These are phyloP conservation scores for Helicolenus hilgendorfi DNA, from an alignment of 2,797 vertebrate species.

Conservation along the genomic window DNA sequence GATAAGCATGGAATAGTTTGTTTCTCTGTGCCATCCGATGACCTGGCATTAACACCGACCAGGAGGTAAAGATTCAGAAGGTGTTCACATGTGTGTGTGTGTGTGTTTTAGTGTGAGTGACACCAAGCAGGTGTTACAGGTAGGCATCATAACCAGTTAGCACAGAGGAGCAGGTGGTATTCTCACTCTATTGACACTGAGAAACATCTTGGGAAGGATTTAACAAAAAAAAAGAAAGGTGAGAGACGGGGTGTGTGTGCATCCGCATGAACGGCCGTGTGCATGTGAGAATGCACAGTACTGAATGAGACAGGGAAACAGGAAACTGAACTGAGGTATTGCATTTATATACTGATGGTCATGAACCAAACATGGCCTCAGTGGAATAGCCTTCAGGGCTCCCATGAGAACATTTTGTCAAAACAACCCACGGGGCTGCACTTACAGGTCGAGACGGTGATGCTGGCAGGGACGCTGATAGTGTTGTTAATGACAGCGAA, in stretches of 20 bases:
- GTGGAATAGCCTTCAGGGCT: background rate
- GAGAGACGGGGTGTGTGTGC: background rate
- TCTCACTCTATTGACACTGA: constrained; percentile 41
- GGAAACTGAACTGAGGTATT: background rate
- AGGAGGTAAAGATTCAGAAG: constrained; percentile 41
- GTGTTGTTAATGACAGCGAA: constrained; percentile 94
- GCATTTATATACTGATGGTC: background rate
- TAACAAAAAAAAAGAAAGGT: constrained; percentile 14
- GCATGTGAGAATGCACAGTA: constrained; percentile 2
- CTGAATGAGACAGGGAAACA: background rate
- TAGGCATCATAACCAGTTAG: constrained; percentile 38
- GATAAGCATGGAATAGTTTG: constrained; percentile 16
- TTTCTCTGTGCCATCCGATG: constrained; percentile 7
- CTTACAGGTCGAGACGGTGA: constrained; percentile 96
- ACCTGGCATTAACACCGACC: constrained; percentile 48
- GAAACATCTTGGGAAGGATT: constrained; percentile 12
- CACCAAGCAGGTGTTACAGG: constrained; percentile 45
- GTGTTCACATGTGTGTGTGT: background rate
- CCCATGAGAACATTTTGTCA: background rate
- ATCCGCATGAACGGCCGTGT: background rate
- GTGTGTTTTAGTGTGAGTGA: constrained; percentile 30
- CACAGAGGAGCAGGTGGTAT: constrained; percentile 40
- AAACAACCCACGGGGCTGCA: constrained; percentile 45
- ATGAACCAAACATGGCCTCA: background rate
- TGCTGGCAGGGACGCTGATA: constrained; percentile 93